Base-by-base conservation (phyloP, 2,113 vertebrate species). In the Caranx ignobilis region DNA sequence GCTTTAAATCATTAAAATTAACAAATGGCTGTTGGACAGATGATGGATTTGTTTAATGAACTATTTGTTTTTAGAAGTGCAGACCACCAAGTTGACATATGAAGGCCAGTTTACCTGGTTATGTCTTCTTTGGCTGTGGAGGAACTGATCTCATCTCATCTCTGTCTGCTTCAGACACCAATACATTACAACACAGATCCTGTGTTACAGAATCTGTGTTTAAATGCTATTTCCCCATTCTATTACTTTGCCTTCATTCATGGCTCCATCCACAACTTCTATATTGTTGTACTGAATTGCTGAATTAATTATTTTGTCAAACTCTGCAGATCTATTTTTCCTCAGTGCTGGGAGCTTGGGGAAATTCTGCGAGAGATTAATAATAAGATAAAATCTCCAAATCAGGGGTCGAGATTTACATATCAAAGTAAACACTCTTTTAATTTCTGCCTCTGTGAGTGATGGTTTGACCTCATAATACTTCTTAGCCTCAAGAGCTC, bases 371-470 rank as follows among this genome's bases (percentile, higher is more conserved):
- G 67, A 84, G 34, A 69, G 67, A 84, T 75, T 35, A 35, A 34
- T 71, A 75, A 54, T 69, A 35, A 57, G 83, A 80, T 66, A 31
- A 15, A 67, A 79, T 87, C 73, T 81, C 37, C 47, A 31, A 84
- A 83, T 78, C 57, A 77, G 57, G 60, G 55, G 60, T 73, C n/a
- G 59, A 45, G 60, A 85, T 87, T 90, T 88, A 54, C 78, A 86
- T 75, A 67, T 85, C 13, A 87, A 86, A 65, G 57, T 75, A 66
- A 84, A 65, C 31, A 48, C 63, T 83, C 37, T 57, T 84, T 84
- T 55, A 26, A 87, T 86, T 65, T 85, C 19, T 47, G 52, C 66
- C 65, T 85, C 32, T 77, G 12, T 71, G 54, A 62, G 56, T 11
- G 56, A 80, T 62, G 43, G 11, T 60, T 32, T 67, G 79, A 88